Evolutionary conservation across 2,888 invertebrate species (phyloP).

Genomic region (Elegia similella): DNA sequence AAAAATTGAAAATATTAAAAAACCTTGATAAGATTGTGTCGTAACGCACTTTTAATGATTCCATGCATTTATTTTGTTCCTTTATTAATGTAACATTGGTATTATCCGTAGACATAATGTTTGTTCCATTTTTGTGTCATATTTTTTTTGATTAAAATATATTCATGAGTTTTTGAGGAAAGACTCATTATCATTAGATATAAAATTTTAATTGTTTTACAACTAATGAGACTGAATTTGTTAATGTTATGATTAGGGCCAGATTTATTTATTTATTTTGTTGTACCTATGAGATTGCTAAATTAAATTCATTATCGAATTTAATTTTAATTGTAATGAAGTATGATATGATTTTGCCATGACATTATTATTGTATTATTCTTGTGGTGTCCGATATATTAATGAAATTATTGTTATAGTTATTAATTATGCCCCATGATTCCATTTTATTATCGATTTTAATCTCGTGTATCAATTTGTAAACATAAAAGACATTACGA

Average conservation of each 20-base stretch:
- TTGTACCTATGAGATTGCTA: constrained; percentile 36
- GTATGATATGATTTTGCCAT: constrained; percentile 29
- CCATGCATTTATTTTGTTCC: constrained; percentile 32
- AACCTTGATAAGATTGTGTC: constrained; percentile 18
- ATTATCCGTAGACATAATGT: constrained; percentile 12
- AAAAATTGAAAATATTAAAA: constrained; percentile 23
- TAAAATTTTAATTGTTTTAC: constrained; percentile 59
- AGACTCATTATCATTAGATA: constrained; percentile 46
- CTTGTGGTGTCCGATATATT: constrained; percentile 21
- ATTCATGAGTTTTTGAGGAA: constrained; percentile 60
- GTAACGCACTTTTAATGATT: constrained; percentile 21
- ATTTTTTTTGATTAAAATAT: constrained; percentile 33
- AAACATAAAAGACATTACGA: constrained; percentile 25
- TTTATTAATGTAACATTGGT: constrained; percentile 25
- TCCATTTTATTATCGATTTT: constrained; percentile 15
- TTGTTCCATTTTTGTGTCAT: constrained; percentile 43
- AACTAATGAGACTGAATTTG: constrained; percentile 80
- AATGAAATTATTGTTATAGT: constrained; percentile 18
- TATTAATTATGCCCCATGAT: constrained; percentile 20
- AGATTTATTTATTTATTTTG: constrained; percentile 69
- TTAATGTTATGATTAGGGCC: constrained; percentile 64
- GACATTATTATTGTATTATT: constrained; percentile 27
- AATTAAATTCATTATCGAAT: constrained; percentile 29
- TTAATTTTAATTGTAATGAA: constrained; percentile 29
- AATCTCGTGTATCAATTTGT: constrained; percentile 10